Base-by-base conservation (phyloP, 1,140 invertebrate species). In the Conus ventricosus region DNA sequence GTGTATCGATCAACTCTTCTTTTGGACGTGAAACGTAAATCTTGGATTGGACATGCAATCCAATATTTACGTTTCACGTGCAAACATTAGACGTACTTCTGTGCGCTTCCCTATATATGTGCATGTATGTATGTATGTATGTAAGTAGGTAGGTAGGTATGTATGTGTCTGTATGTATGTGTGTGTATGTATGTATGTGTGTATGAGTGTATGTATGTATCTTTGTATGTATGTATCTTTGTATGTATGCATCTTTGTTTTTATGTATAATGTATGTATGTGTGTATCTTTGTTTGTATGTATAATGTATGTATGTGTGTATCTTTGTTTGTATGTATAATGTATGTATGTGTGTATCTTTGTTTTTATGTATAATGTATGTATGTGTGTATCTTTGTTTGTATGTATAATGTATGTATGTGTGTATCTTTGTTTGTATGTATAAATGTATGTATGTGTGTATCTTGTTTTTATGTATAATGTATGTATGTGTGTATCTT, bases 301-400 rank as follows among this genome's bases (percentile, higher is more conserved):
- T 84, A 53, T 84, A 53, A 53, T 84, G 83, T 84, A 7, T 63
- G 60, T 63, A 20, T 63, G 60, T 63, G 4, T 63, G 60, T 63
- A 20, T 63, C 11, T 63, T 11, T 63, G 60, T 63, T 11, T 63
- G 1, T 63, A 20, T 63, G 60, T 55, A 17, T 55, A 8, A 17
- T 63, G 5, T 60, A 5, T 85, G 84, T 85, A 20, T 85, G 84
- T 63, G 55, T 85, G 84, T 15, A 55, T 87, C 0, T 78, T n/a
- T 87, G 39, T 87, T 76, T n/a, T 63, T 87, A 67, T 53, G 67
- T 87, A 5, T 76, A 20, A 67, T 75, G 67, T 75, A 25, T 11
- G 71, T 54, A 25, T 85, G 55, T 85, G n/a, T n/a, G n/a, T n/a
- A n/a, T n/a, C n/a, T n/a, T n/a, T n/a, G n/a, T n/a, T n/a, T n/a